Percentiles rank a stretch among this genome's conserved stretches.
Conservation (phyloP, 2,113 vertebrate species). For the Sciurus niger region DNA sequence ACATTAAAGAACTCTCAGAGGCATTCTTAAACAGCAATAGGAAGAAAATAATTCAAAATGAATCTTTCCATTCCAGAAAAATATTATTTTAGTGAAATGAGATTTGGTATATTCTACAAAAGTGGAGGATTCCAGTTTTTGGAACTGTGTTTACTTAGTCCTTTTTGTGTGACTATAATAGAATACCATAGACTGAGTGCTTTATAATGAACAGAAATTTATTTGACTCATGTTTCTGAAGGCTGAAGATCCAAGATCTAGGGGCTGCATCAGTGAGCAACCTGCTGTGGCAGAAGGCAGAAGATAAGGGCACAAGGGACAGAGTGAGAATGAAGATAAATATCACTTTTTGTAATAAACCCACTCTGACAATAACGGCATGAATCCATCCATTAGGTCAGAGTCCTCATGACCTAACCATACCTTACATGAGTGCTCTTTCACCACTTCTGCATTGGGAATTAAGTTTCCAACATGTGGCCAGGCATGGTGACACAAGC, state of each 20-base stretch:
- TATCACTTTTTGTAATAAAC: background rate
- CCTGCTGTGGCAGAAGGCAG: background rate
- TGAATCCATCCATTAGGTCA: background rate
- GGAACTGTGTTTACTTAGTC: background rate
- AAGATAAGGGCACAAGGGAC: too few relatives aligned
- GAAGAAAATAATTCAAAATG: background rate
- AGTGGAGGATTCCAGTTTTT: background rate
- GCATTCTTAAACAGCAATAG: background rate
- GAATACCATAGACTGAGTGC: background rate
- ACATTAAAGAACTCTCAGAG: background rate
- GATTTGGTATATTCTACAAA: background rate
- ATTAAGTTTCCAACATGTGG: background rate
- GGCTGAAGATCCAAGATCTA: background rate
- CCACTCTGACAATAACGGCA: background rate
- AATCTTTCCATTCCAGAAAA: background rate
- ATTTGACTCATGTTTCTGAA: background rate
- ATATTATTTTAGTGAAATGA: background rate
- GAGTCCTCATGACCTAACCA: background rate
- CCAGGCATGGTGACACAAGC: too few relatives aligned
- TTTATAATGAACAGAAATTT: background rate
- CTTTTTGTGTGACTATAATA: background rate
- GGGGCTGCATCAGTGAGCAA: accelerated
- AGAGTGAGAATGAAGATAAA: background rate
- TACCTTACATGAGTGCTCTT: accelerated
- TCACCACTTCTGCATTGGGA: background rate